Percentiles rank a stretch among this genome's conserved stretches.
These are phyloP conservation scores for Aphis gossypii DNA, from an alignment of 1,140 invertebrate genomes.

Conservation along the genomic window DNA sequence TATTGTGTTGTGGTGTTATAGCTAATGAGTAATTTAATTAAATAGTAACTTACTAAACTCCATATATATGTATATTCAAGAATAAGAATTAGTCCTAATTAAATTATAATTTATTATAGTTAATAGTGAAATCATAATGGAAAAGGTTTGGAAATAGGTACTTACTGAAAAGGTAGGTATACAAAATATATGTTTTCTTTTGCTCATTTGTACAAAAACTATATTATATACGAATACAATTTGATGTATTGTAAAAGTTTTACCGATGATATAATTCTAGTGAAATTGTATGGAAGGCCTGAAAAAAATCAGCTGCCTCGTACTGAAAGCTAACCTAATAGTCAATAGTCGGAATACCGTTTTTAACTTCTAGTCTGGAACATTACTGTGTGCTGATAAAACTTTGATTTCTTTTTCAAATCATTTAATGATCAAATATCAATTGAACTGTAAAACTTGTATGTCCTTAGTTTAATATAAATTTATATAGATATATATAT, in stretches of 20 bases:
- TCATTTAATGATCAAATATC: background rate
- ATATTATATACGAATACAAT: background rate
- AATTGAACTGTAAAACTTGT: background rate
- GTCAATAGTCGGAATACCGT: background rate
- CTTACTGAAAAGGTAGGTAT: background rate
- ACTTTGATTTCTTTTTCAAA: background rate
- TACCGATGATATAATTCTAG: background rate
- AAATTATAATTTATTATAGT: background rate
- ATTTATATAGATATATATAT: background rate
- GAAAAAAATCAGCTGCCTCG: background rate
- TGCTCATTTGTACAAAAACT: background rate
- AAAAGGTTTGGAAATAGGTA: background rate
- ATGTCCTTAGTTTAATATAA: too few species aligned
- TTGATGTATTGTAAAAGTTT: background rate
- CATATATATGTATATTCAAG: background rate
- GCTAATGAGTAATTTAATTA: slow-evolving; percentile 5
- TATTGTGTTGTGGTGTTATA: background rate
- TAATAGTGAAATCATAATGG: background rate
- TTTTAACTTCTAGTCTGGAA: background rate
- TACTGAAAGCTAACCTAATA: slow-evolving; percentile 9
- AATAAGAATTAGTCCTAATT: background rate
- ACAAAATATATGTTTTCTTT: background rate
- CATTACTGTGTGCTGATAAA: background rate
- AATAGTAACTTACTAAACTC: background rate
- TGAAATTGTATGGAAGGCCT: background rate